Percentiles rank a stretch among this genome's conserved stretches.
Evolutionary conservation across 2,797 vertebrate genomes (phyloP).

Genomic region (Paratrypauchen microcephalus): DNA sequence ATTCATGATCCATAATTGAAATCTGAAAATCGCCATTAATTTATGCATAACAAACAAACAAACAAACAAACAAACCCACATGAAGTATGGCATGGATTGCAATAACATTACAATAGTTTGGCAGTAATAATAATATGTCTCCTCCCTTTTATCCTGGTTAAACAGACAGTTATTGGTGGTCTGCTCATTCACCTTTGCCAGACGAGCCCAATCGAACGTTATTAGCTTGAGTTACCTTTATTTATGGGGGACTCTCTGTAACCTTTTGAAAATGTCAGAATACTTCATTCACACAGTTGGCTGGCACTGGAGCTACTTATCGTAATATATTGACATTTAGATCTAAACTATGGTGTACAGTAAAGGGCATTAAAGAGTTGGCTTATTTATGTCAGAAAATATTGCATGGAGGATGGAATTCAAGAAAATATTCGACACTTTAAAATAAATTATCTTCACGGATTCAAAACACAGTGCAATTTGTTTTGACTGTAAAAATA

Average conservation of each 20-base stretch:
- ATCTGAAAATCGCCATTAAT: neutral
- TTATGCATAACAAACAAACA: neutral
- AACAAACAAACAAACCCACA: neutral
- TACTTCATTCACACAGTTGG: slow-evolving; percentile 14
- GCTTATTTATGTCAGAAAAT: neutral
- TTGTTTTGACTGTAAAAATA: neutral
- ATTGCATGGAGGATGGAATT: neutral
- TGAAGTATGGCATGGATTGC: neutral
- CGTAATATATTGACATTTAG: slow-evolving; percentile 1
- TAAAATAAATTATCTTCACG: slow-evolving; percentile 5
- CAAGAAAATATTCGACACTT: neutral
- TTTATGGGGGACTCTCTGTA: slow-evolving; percentile 1
- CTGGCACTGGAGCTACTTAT: slow-evolving; percentile 1
- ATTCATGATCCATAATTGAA: neutral
- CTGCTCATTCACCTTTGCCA: neutral
- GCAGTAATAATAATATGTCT: neutral
- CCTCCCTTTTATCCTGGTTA: neutral
- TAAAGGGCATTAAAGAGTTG: neutral
- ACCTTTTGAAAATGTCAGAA: slow-evolving; percentile 46
- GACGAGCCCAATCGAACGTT: neutral
- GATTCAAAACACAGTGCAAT: neutral
- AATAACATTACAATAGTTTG: neutral
- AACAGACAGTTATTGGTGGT: neutral
- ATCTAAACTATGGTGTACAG: neutral
- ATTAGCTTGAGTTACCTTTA: slow-evolving; percentile 9